A percentile compares a stretch with the other conserved stretches of the same genome.
These are phyloP conservation scores for Danionella dracula DNA, from an alignment of 2,797 vertebrate species.

Conservation along the genomic window DNA sequence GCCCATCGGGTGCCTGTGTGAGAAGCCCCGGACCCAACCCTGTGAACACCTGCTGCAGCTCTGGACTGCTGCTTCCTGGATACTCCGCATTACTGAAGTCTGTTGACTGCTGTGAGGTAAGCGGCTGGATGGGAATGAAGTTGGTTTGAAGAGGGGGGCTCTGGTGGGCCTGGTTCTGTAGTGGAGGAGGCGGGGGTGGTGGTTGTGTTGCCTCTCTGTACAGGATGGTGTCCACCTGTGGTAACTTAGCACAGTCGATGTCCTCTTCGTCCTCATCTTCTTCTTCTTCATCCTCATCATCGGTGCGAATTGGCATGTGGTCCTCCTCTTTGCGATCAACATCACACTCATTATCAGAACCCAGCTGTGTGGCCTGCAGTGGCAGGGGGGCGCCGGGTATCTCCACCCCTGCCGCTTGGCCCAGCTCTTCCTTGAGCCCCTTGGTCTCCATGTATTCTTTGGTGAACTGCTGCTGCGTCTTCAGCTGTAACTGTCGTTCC, in stretches of 20 bases:
- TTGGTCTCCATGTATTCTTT: constrained; percentile 99
- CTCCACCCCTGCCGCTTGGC: constrained; percentile 66
- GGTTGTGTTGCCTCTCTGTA: constrained; percentile 75
- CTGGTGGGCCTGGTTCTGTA: constrained; percentile 64
- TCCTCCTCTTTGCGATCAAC: constrained; percentile 74
- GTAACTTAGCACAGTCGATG: constrained; percentile 81
- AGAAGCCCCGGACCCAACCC: constrained; percentile 76
- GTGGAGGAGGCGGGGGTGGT: constrained; percentile 69
- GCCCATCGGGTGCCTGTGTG: constrained; percentile 88
- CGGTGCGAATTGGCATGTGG: constrained; percentile 39
- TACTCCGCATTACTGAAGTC: constrained; percentile 89
- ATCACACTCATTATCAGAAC: constrained; percentile 75
- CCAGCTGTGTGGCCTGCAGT: constrained; percentile 62
- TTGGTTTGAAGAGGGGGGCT: constrained; percentile 73
- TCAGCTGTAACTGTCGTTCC: constrained; percentile 98
- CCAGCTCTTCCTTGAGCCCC: constrained; percentile 87
- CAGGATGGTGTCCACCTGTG: constrained; percentile 87
- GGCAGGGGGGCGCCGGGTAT: constrained; percentile 50
- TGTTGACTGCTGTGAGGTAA: constrained; percentile 73
- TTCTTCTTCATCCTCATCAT: constrained; percentile 48
- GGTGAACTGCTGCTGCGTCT: constrained; percentile 99
- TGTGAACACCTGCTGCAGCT: constrained; percentile 88
- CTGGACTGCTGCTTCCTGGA: constrained; percentile 82
- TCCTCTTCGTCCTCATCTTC: constrained; percentile 56
- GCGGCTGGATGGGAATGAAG: constrained; percentile 88